Evolutionary conservation across 2,888 invertebrate genomes (phyloP).

Genomic region (Crematogaster levior): DNA sequence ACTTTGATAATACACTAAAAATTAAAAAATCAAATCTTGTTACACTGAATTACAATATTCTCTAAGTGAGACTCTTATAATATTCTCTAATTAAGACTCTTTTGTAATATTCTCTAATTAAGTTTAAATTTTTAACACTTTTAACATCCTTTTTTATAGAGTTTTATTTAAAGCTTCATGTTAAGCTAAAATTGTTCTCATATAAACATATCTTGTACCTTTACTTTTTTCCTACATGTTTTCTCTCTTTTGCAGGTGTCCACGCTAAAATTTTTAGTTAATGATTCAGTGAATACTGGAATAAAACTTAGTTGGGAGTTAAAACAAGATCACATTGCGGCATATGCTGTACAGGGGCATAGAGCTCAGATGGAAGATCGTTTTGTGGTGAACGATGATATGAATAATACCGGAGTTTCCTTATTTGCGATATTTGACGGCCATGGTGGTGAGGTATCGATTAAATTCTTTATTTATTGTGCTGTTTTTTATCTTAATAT

Average conservation of each 20-base stretch:
- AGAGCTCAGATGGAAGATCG: constrained; percentile 97
- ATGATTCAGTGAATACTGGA: constrained; percentile 80
- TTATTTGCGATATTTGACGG: constrained; percentile 98
- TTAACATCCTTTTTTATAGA: not conserved
- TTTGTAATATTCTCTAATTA: no score
- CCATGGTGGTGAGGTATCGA: constrained; percentile 93
- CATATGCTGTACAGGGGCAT: constrained; percentile 96
- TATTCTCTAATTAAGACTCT: not conserved
- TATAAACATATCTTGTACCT: not conserved
- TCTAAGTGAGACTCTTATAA: no score
- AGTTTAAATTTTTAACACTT: not conserved
- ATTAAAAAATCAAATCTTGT: not conserved
- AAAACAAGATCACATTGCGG: constrained; percentile 91
- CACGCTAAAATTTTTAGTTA: constrained; percentile 82
- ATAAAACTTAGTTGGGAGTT: constrained; percentile 91
- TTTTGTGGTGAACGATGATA: constrained; percentile 95
- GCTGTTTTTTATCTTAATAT: not conserved
- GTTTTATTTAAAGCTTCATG: not conserved
- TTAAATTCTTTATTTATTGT: constrained; percentile 36
- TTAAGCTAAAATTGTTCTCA: not conserved
- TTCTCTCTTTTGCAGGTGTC: constrained; percentile 72
- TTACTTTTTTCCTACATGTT: not conserved
- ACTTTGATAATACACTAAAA: not conserved
- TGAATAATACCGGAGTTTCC: constrained; percentile 94
- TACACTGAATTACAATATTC: no score